Base-by-base conservation (phyloP, 1,140 invertebrate species). In the Globodera ellingtonae region DNA sequence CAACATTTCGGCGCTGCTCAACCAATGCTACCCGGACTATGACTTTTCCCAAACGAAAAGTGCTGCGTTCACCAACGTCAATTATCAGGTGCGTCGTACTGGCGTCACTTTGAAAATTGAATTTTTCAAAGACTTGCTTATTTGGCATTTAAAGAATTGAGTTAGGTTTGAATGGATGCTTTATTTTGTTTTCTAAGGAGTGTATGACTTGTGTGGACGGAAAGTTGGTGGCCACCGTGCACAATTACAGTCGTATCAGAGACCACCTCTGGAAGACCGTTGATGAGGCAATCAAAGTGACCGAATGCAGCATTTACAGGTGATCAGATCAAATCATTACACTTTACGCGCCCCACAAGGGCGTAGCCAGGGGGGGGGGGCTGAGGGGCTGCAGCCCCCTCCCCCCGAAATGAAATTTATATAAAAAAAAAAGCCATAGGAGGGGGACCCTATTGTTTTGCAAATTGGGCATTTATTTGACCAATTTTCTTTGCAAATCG, bases 251-350 rank as follows among this genome's bases (percentile, higher is more conserved):
- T 15, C 15, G 67, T 7, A 8, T 87, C 35, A 79, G 83, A 73
- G 83, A 89, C 47, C 78, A 87, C 21, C 65, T 88, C 46, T 88
- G 87, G 87, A 72, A 73, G 24, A 79, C 79, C 15, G 83, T 88
- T 62, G 81, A 88, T 4, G 83, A 84, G 13, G 86, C 84, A 46
- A 89, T 88, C 48, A 79, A 84, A 21, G 76, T 88, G 15, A 35
- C 70, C n/a, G 83, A 89, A 47, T 89, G 88, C 74, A 82, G 79
- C 46, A 85, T 88, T 24, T 88, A 88, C 82, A 88, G 86, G 87
- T 62, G 10, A 10, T 0, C 67, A 3, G 6, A 67, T 8, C 59
- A 15, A 21, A 65, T 65, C 59, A 65, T 13, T 65, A 3, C 35
- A 35, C 13, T 65, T 65, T 15, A 65, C 13, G 59, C 59, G 59